A percentile compares a stretch with the other conserved stretches of the same genome.
Conservation (phyloP, 2,888 invertebrate genomes). For the Lithosia quadra region DNA sequence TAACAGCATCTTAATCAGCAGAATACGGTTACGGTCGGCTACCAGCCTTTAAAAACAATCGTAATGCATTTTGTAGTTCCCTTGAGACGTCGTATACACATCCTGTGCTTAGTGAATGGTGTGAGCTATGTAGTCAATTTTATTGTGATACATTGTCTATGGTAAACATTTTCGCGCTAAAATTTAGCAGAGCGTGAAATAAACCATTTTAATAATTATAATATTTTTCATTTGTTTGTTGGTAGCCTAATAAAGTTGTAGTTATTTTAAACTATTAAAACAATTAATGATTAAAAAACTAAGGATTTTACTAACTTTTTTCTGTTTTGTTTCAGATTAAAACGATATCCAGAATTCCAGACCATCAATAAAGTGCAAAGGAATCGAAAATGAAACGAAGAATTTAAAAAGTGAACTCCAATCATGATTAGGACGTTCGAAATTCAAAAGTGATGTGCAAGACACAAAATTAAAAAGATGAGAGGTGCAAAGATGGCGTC, state of each 20-base stretch:
- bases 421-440: slow-evolving; percentile 52
- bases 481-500: slow-evolving; percentile 64
- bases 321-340: slow-evolving; percentile 45
- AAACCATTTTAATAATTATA: background rate
- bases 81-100: slow-evolving; percentile 38
- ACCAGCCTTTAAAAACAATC: slow-evolving; percentile 38
- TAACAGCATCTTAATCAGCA: slow-evolving; percentile 8
- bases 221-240: background rate
- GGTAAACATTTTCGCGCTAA: background rate
- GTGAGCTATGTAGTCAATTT: slow-evolving; percentile 16
- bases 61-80: slow-evolving; percentile 34
- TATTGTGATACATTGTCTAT: slow-evolving; percentile 11
- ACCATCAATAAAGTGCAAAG: background rate
- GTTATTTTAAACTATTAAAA: background rate
- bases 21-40: slow-evolving; percentile 37
- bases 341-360: slow-evolving; percentile 8
- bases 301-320: background rate
- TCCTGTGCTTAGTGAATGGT: slow-evolving; percentile 42
- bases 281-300: background rate
- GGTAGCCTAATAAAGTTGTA: background rate
- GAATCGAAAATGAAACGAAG: slow-evolving; percentile 28
- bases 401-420: slow-evolving; percentile 25
- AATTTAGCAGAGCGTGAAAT: background rate
- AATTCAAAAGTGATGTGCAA: slow-evolving; percentile 48
- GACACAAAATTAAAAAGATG: slow-evolving; percentile 36